Evolutionary conservation across 2,888 invertebrate genomes (phyloP).

Genomic region (Phortica magna): DNA sequence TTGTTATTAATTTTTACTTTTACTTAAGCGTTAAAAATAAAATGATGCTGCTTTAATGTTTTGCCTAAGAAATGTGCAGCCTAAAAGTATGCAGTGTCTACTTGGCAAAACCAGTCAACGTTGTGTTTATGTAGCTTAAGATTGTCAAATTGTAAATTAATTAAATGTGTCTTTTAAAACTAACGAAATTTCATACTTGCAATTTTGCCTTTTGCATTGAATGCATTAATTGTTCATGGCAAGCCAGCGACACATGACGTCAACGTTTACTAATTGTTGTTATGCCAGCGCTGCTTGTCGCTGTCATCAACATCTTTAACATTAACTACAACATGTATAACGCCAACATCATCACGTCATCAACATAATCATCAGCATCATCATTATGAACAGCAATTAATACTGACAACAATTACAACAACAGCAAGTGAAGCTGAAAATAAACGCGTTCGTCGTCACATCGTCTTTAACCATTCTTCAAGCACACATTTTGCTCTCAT

Average conservation of each 20-base stretch:
- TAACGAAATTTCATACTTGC: too few species aligned
- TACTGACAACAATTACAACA: slow-evolving; percentile 18
- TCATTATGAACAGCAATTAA: not conserved
- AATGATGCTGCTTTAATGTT: too few species aligned
- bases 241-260: not conserved
- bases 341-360: not conserved
- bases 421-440: slow-evolving; percentile 8
- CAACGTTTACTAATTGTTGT: slow-evolving; percentile 8
- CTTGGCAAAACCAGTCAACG: too few species aligned
- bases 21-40: too few species aligned
- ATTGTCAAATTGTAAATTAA: too few species aligned
- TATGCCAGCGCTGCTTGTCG: not conserved
- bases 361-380: not conserved
- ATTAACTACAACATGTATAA: not conserved
- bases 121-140: too few species aligned
- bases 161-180: too few species aligned
- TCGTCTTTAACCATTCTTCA: not conserved
- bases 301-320: slow-evolving; percentile 24
- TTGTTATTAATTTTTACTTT: not conserved
- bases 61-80: too few species aligned
- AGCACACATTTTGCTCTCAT: not conserved
- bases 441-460: not conserved
- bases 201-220: too few species aligned
- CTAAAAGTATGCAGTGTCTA: too few species aligned
- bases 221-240: not conserved